Conservation (phyloP, 2,113 vertebrate species). For the Donacobius atricapilla region DNA sequence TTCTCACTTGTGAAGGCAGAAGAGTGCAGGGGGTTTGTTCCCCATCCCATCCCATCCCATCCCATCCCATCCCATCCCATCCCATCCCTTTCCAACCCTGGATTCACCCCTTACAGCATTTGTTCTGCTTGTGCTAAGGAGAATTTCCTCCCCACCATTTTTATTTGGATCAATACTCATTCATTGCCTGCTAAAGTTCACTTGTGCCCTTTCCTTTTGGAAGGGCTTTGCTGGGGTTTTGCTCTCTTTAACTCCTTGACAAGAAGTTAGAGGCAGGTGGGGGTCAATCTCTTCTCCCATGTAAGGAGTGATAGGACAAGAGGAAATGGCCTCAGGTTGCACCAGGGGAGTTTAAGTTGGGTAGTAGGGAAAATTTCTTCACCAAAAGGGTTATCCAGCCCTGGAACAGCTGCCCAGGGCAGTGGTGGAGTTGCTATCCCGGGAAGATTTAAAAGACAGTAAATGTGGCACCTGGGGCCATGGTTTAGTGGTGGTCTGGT, state of each 20-base stretch:
- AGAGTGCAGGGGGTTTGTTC: not conserved
- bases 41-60: not conserved
- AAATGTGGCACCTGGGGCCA: not conserved
- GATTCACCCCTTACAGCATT: not conserved
- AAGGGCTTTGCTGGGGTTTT: not conserved
- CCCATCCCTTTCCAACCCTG: rapidly evolving
- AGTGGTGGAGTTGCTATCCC: not conserved
- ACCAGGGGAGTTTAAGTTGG: not conserved
- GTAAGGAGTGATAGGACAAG: not conserved
- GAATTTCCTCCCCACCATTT: not conserved
- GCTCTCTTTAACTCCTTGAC: not conserved
- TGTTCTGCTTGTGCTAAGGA: not conserved
- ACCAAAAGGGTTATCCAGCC: not conserved
- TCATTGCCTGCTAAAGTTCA: not conserved
- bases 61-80: not conserved
- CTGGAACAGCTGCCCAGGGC: not conserved
- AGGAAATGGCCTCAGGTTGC: not conserved
- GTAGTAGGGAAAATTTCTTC: not conserved
- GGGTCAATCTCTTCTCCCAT: not conserved
- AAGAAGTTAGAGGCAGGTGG: not conserved
- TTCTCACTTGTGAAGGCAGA: not conserved
- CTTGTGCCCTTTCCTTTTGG: not conserved
- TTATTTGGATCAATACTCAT: not conserved
- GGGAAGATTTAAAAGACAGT: not conserved
- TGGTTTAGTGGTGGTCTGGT: not conserved